Conservation (phyloP, 2,888 invertebrate species). For the Ennomos fuscantarius region DNA sequence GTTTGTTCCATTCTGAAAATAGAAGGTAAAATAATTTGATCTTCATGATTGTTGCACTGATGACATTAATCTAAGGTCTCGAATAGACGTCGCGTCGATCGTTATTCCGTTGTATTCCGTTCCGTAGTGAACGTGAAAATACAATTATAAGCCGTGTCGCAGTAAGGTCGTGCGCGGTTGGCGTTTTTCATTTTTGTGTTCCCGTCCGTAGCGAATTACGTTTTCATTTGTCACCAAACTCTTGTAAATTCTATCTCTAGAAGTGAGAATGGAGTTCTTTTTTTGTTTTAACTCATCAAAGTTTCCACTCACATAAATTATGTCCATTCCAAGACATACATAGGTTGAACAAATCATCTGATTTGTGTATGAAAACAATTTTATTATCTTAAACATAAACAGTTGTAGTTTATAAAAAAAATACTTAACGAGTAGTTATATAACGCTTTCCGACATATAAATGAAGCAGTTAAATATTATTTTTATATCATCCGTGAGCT, state of each 20-base stretch:
- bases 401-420: slow-evolving; percentile 62
- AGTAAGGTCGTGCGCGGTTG: slow-evolving; percentile 61
- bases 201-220: slow-evolving; percentile 80
- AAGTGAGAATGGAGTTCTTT: slow-evolving; percentile 29
- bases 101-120: slow-evolving; percentile 16
- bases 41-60: slow-evolving; percentile 35
- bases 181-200: slow-evolving; percentile 70
- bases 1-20: slow-evolving; percentile 23
- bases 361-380: slow-evolving; percentile 56
- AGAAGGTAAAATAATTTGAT: slow-evolving; percentile 18
- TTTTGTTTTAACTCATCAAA: slow-evolving; percentile 33
- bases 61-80: slow-evolving; percentile 31
- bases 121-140: slow-evolving; percentile 38
- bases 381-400: slow-evolving; percentile 45
- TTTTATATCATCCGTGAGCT: slow-evolving; percentile 66
- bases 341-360: slow-evolving; percentile 63
- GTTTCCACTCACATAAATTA: slow-evolving; percentile 33
- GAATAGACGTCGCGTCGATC: slow-evolving; percentile 33
- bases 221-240: slow-evolving; percentile 53
- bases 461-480: slow-evolving; percentile 65
- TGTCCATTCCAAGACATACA: slow-evolving; percentile 70
- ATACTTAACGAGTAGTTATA: slow-evolving; percentile 63
- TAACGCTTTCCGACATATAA: slow-evolving; percentile 66
- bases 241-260: slow-evolving; percentile 53
- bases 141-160: slow-evolving; percentile 37